phyloP scores from a whole-genome alignment of 37 sponge, comb jelly and placozoan species.

The Chondrosia reniformis region DNA sequence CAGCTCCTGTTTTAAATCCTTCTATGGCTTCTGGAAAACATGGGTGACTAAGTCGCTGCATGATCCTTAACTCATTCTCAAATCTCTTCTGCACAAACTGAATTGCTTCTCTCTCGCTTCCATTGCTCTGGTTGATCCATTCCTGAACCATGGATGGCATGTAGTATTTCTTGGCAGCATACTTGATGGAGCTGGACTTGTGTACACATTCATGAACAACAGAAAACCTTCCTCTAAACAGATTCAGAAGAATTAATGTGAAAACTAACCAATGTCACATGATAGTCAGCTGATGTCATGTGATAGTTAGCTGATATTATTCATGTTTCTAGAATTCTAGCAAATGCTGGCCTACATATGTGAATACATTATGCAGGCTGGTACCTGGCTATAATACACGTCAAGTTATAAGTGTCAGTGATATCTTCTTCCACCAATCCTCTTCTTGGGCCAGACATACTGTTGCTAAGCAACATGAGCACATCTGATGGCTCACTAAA shows the following conservation, averaged over 20 bases:
- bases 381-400: neutral
- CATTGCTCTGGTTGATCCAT: neutral
- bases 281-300: too few relatives aligned
- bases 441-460: neutral
- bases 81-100: slow-evolving; percentile 32
- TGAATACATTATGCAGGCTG: neutral
- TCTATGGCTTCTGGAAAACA: slow-evolving; percentile 36
- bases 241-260: neutral
- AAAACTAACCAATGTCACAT: too few relatives aligned
- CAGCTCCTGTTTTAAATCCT: slow-evolving; percentile 29
- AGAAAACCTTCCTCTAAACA: slow-evolving; percentile 55
- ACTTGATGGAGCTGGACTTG: slow-evolving; percentile 28
- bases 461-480: neutral
- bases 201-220: slow-evolving; percentile 52
- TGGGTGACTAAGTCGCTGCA: slow-evolving; percentile 43
- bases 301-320: too few relatives aligned
- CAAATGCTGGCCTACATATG: too few relatives aligned
- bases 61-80: slow-evolving; percentile 60
- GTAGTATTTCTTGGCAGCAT: slow-evolving; percentile 60
- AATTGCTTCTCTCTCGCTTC: neutral
- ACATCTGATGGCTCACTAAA: neutral
- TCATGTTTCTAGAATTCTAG: too few relatives aligned
- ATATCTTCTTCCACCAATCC: neutral
- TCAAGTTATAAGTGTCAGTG: neutral
- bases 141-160: neutral